A percentile compares a stretch with the other conserved stretches of the same genome.
phyloP scores from a whole-genome alignment of 2,888 invertebrate genomes.

The Tipula helvola region DNA sequence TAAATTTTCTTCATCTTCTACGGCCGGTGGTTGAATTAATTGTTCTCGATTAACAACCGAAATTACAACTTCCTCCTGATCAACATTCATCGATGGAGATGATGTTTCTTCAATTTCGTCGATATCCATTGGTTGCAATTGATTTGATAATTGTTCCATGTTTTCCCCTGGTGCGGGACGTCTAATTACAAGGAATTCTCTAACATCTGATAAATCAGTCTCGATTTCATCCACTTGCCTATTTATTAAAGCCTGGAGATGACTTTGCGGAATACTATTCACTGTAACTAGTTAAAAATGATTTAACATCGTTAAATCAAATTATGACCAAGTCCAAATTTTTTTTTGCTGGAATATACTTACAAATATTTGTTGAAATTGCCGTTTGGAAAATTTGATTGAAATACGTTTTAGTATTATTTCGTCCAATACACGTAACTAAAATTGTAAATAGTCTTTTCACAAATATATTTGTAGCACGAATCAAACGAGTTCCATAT shows the following conservation, averaged over 20 bases:
- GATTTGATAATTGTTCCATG: neutral
- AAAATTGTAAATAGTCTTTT: slow-evolving; percentile 30
- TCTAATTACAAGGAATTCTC: slow-evolving; percentile 19
- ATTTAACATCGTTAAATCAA: too few species aligned
- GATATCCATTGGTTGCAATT: slow-evolving; percentile 38
- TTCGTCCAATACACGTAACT: slow-evolving; percentile 28
- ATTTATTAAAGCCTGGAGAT: neutral
- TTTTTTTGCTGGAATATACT: neutral
- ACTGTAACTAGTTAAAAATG: neutral
- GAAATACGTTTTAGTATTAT: slow-evolving; percentile 30
- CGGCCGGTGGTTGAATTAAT: slow-evolving; percentile 9
- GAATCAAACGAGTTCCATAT: slow-evolving; percentile 27
- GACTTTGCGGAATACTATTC: neutral
- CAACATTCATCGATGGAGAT: slow-evolving; percentile 16
- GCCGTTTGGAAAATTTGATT: slow-evolving; percentile 23
- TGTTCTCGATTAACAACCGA: slow-evolving; percentile 16
- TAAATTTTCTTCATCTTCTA: slow-evolving; percentile 28
- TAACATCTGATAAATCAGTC: slow-evolving; percentile 17
- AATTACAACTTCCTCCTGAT: slow-evolving; percentile 9
- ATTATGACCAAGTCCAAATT: too few species aligned
- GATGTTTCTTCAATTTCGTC: slow-evolving; percentile 31
- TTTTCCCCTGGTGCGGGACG: slow-evolving; percentile 15
- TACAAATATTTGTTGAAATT: slow-evolving; percentile 19
- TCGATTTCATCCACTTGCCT: slow-evolving; percentile 14
- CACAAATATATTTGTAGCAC: slow-evolving; percentile 26